A percentile compares a stretch with the other conserved stretches of the same genome.
Evolutionary conservation across 2,888 invertebrate genomes (phyloP).

Genomic region (Tineola bisselliella): DNA sequence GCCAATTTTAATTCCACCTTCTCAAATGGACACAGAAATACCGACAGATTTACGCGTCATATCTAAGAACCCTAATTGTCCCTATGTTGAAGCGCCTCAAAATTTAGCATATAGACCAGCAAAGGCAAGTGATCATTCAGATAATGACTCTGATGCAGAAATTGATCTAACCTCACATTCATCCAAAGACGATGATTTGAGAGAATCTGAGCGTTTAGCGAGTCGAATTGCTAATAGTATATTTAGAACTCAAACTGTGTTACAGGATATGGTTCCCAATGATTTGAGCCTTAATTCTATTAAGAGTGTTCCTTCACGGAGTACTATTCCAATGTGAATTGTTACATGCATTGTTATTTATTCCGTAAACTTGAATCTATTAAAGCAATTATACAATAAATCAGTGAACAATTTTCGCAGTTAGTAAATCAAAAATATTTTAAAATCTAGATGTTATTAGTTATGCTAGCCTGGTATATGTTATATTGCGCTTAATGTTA

Average conservation of each 20-base stretch:
- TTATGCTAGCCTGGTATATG: no score
- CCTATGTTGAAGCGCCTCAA: conserved; percentile 47
- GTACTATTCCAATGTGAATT: conserved; percentile 3
- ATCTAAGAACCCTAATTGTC: conserved; percentile 33
- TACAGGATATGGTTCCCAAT: conserved; percentile 59
- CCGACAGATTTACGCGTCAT: conserved; percentile 56
- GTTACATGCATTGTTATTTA: neutral
- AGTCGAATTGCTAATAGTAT: conserved; percentile 57
- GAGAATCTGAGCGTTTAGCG: conserved; percentile 52
- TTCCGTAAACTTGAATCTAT: no score
- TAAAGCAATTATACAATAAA: no score
- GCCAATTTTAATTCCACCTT: conserved; percentile 40
- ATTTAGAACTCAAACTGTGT: conserved; percentile 45
- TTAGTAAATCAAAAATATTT: no score
- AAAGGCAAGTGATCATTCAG: conserved; percentile 39
- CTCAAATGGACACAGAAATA: conserved; percentile 35
- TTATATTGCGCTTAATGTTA: no score
- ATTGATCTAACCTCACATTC: conserved; percentile 62
- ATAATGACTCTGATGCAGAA: conserved; percentile 59
- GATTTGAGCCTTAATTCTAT: conserved; percentile 43
- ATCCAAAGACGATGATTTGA: conserved; percentile 55
- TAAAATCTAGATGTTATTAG: no score
- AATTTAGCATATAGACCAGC: conserved; percentile 45
- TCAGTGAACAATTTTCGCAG: no score
- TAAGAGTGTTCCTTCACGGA: conserved; percentile 12